phyloP scores from a whole-genome alignment of 2,113 vertebrate species.

The Psilopogon haemacephalus region DNA sequence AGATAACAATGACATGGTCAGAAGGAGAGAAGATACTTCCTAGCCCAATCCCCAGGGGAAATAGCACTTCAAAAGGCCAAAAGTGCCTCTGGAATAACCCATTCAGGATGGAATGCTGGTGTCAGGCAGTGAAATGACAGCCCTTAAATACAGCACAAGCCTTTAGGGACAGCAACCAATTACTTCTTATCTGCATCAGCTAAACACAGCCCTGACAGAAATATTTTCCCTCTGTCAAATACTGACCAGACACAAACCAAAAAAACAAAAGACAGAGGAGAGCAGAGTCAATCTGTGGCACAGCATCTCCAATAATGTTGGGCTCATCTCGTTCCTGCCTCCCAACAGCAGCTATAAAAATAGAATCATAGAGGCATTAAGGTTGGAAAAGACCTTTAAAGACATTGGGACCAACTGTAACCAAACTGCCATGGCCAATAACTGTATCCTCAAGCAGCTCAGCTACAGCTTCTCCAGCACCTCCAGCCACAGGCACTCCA shows the following conservation, averaged over 20 bases:
- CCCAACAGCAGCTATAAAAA: background rate
- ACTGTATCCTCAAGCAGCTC: too few relatives aligned
- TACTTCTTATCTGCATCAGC: background rate
- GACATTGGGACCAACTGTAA: too few relatives aligned
- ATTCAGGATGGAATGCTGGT: background rate
- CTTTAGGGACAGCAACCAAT: constrained; percentile 26
- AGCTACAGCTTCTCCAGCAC: too few relatives aligned
- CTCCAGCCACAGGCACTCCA: too few relatives aligned
- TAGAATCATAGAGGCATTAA: background rate
- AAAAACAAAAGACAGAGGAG: background rate
- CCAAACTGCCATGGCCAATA: too few relatives aligned
- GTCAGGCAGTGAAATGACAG: constrained; percentile 39
- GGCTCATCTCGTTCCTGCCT: background rate
- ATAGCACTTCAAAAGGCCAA: constrained; percentile 1
- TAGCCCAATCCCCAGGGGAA: constrained; percentile 8
- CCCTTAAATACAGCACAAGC: constrained; percentile 7
- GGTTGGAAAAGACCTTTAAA: too few relatives aligned
- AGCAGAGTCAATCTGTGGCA: constrained; percentile 13
- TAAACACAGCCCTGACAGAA: constrained; percentile 33
- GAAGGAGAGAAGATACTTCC: background rate
- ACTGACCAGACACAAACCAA: background rate
- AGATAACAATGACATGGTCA: background rate
- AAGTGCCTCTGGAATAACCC: background rate
- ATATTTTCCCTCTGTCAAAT: constrained; percentile 13
- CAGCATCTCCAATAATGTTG: background rate